Conservation (phyloP, 2,888 invertebrate genomes). For the Volucella bombylans region DNA sequence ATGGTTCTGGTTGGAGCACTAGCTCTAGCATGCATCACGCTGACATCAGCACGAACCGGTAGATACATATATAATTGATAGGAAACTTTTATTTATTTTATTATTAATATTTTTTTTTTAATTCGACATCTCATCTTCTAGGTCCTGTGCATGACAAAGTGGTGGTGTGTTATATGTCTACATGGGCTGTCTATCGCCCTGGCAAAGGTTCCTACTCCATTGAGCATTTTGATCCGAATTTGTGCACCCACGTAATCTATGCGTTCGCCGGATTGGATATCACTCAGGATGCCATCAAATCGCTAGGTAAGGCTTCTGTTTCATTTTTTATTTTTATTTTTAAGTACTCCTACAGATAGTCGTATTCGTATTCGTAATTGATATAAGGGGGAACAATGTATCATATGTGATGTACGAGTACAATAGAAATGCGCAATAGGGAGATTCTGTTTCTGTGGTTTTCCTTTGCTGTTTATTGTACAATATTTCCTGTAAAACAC, state of each 20-base stretch:
- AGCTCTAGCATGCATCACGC: conserved; percentile 56
- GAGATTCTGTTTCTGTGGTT: conserved; percentile 47
- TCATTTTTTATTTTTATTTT: background rate
- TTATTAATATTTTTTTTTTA: background rate
- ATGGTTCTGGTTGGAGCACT: conserved; percentile 63
- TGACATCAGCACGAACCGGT: conserved; percentile 69
- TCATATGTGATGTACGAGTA: no score
- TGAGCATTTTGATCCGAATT: conserved; percentile 87
- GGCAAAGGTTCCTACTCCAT: conserved; percentile 86
- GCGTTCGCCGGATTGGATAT: conserved; percentile 91
- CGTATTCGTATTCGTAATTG: conserved; percentile 27
- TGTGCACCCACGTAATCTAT: conserved; percentile 92
- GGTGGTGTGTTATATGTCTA: conserved; percentile 91
- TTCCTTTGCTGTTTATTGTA: conserved; percentile 27
- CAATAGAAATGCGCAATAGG: conserved; percentile 1
- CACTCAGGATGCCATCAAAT: conserved; percentile 86
- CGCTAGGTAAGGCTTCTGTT: conserved; percentile 84
- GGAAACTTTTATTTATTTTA: conserved; percentile 16
- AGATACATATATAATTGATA: conserved; percentile 16
- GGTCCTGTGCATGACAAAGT: conserved; percentile 88
- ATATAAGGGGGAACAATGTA: conserved; percentile 34
- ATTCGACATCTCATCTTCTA: conserved; percentile 76
- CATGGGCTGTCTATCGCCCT: conserved; percentile 90
- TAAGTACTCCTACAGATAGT: background rate
- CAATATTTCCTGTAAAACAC: conserved; percentile 38